Conservation (phyloP, 1,140 invertebrate species). For the Drosophila suzukii region DNA sequence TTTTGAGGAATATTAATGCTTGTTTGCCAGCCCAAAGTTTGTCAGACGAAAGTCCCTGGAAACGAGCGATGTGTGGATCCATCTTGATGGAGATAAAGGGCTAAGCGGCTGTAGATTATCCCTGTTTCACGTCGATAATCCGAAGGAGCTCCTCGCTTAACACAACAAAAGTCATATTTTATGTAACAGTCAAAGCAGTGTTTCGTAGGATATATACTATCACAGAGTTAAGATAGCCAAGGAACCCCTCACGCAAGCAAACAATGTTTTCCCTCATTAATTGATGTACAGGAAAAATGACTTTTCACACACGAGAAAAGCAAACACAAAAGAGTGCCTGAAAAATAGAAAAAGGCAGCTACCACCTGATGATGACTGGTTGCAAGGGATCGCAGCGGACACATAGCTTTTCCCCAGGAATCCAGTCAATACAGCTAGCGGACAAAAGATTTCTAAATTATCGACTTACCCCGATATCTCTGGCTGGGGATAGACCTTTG, state of each 20-base stretch:
- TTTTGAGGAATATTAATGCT: conserved; percentile 65
- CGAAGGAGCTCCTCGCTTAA: not conserved
- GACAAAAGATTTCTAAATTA: conserved; percentile 76
- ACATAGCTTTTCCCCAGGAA: conserved; percentile 27
- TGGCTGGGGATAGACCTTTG: not conserved
- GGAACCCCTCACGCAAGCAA: conserved; percentile 8
- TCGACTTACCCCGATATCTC: conserved; percentile 19
- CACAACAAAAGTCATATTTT: not conserved
- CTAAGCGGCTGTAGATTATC: not conserved
- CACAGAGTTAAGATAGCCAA: not conserved
- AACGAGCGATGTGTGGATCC: conserved; percentile 10
- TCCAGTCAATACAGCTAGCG: conserved; percentile 17
- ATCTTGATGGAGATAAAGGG: not conserved
- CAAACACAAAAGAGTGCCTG: conserved; percentile 25
- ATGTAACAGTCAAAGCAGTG: not conserved
- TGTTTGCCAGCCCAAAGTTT: conserved; percentile 52
- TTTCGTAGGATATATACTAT: not conserved
- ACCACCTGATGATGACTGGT: conserved; percentile 34
- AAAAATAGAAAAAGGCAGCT: conserved; percentile 27
- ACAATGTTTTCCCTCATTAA: conserved; percentile 41
- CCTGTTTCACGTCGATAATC: not conserved
- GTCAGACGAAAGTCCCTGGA: conserved; percentile 10
- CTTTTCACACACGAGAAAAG: conserved; percentile 53
- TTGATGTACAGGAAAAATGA: conserved; percentile 43
- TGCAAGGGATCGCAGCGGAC: conserved; percentile 17